Base-by-base conservation (phyloP, 2,888 invertebrate species). In the Melanargia galathea region DNA sequence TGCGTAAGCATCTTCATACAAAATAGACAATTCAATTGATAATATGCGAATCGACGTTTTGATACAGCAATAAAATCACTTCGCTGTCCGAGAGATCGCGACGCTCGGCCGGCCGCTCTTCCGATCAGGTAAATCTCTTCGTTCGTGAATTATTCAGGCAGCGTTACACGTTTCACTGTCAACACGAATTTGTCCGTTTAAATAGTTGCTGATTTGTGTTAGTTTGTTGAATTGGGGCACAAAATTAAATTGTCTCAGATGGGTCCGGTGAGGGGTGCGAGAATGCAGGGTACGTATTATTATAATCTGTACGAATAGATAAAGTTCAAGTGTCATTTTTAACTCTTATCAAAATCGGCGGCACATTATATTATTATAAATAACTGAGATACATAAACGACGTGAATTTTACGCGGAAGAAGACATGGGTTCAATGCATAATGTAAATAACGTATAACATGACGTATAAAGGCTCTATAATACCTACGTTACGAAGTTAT, bases 81-180 rank as follows among this genome's bases (percentile, higher is more conserved):
- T 10, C 20, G 10, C 20, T 10, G 7, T 11, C 45, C 4, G 22
- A 11, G 45, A 20, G 22, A n/a, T 1, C 16, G 16, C 43, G 16
- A 8, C 2, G 43, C 10, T 3, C 11, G 11, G 18, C 18, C 5
- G 0, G 33, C 51, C 51, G 51, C 51, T 51, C 33, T 11, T 4
- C 4, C 1, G 18, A 45, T 30, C 30, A 11, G 33, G 58, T 51
- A 24, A 56, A 46, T 59, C 57, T 66, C 66, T 7, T 11, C 0
- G 35, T 5, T 67, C 62, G 65, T 82, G 76, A 82, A 82, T 81
- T 70, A 82, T 83, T 83, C 80, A 80, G 67, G 69, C 40, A 58
- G 54, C 61, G 71, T 74, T 70, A 75, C 78, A 75, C 72, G 73
- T 65, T 64, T 73, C 71, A 75, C 69, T 74, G 75, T 78, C 72